Evolutionary conservation across 1,140 invertebrate species (phyloP).

Genomic region (Melipona quadrifasciata): DNA sequence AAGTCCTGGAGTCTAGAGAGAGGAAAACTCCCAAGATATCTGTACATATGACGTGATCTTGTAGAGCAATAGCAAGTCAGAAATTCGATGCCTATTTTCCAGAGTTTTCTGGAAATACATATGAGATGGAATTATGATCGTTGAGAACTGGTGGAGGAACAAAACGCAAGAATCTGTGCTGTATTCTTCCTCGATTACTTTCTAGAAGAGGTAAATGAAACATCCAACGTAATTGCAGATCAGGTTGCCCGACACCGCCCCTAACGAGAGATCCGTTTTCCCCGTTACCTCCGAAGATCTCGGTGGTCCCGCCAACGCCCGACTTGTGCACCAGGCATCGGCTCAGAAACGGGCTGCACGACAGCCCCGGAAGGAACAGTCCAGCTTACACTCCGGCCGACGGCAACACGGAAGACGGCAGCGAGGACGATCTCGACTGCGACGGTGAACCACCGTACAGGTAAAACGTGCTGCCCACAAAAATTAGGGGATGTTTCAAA

Average conservation of each 20-base stretch:
- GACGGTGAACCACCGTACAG: slow-evolving; percentile 82
- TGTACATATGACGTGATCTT: no score
- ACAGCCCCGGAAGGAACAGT: slow-evolving; percentile 76
- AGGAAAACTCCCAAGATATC: no score
- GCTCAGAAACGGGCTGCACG: slow-evolving; percentile 71
- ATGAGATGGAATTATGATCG: no score
- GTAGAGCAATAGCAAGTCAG: no score
- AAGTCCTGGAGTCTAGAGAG: no score
- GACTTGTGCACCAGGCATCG: slow-evolving; percentile 81
- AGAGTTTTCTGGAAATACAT: no score
- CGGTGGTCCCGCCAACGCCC: slow-evolving; percentile 89
- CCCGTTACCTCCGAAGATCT: slow-evolving; percentile 85
- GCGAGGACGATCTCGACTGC: slow-evolving; percentile 79
- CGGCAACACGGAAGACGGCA: slow-evolving; percentile 79
- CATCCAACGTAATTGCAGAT: slow-evolving; percentile 62
- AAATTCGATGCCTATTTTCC: no score
- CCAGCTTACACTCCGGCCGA: slow-evolving; percentile 76
- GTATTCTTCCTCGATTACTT: no score
- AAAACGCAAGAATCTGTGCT: no score
- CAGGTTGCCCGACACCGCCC: slow-evolving; percentile 79
- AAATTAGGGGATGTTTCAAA: no score
- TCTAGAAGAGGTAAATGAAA: not conserved
- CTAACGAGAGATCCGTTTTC: slow-evolving; percentile 80
- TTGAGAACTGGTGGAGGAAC: no score
- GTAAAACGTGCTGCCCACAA: slow-evolving; percentile 44